Evolutionary conservation across 1,140 invertebrate genomes (phyloP), one percentile per base, ranked within the genome.

Genomic region (Lethocerus indicus): DNA sequence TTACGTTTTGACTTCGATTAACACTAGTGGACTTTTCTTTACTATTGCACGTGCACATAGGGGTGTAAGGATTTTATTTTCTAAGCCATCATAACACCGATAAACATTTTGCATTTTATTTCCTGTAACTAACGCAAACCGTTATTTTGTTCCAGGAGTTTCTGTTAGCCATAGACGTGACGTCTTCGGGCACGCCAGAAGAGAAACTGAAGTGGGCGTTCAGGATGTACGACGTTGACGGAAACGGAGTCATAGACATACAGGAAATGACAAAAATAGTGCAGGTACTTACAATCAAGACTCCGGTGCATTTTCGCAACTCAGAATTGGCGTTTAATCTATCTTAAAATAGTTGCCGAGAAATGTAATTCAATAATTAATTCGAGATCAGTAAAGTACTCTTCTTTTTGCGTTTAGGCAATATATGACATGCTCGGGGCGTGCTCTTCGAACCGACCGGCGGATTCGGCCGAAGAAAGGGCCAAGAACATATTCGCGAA

Each of bases 181-280:
- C 93, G 50, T 93, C 89, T 53, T 90, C 90, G 56, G 93, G 92
- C 43, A 95, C 92, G 56, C 89, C 93, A 9, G 89, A 97, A 65
- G 92, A 98, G 66, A 98, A 98, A 70, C 74, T 98, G 37, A 94
- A 97, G 71, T 98, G 94, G 95, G 95, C 95, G 37, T 98, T 98
- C 73, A 80, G 87, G 62, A 91, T 91, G 87, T 98, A 98, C 66
- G 95, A 98, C 65, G 94, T 98, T n/a, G 93, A 98, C 67, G 91
- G 90, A 21, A 97, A 98, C 67, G 95, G 95, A 51, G 89, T 94
- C 52, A 98, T 98, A 64, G 93, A 98, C 66, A 88, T 94, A 61
- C 87, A 92, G 64, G 86, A 90, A 75, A 90, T 90, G 85, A 87
- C 84, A 35, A 88, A 90, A 74, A 90, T 90, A 63, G 86, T 90